Evolutionary conservation across 1,140 invertebrate species (phyloP), one percentile per base, ranked within the genome.

Genomic region (Papilio dardanus): DNA sequence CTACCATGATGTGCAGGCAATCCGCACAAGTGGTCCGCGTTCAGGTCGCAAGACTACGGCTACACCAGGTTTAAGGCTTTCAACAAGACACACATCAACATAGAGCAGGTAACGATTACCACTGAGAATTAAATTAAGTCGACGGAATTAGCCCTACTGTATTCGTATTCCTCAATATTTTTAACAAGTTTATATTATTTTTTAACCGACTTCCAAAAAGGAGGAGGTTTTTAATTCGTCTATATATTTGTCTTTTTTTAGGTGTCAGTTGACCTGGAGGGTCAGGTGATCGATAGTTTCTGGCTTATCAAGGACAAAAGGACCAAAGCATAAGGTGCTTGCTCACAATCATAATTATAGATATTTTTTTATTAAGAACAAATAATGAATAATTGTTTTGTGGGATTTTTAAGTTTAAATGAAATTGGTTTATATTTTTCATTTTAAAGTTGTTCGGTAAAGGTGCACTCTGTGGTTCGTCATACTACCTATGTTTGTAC

Each of bases 61-160:
- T 99, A 98, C 88, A 97, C 98, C 0, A 94, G 97, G 78, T 94
- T 99, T 89, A 97, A 96, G 80, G 96, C 96, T 1, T 95, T 95
- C 81, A 99, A 99, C 88, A 92, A 85, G 21, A 97, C 98, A n/a
- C 99, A 99, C 94, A 88, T 99, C 12, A 96, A 97, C 86, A 92
- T 99, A 71, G 97, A 99, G 92, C 98, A 99, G 94, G 96, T 95
- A 88, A 2, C n/a, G n/a, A n/a, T n/a, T n/a, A n/a, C n/a, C n/a
- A n/a, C n/a, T n/a, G n/a, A n/a, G n/a, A n/a, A n/a, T n/a, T n/a
- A n/a, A n/a, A n/a, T n/a, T n/a, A n/a, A n/a, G n/a, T n/a, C n/a
- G n/a, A n/a, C n/a, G n/a, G n/a, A n/a, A n/a, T n/a, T n/a, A n/a
- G n/a, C n/a, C n/a, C n/a, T n/a, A n/a, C n/a, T n/a, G n/a, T n/a